Evolutionary conservation across 2,888 invertebrate genomes (phyloP), one percentile per base, ranked within the genome.

Genomic region (Caenorhabditis sp.): DNA sequence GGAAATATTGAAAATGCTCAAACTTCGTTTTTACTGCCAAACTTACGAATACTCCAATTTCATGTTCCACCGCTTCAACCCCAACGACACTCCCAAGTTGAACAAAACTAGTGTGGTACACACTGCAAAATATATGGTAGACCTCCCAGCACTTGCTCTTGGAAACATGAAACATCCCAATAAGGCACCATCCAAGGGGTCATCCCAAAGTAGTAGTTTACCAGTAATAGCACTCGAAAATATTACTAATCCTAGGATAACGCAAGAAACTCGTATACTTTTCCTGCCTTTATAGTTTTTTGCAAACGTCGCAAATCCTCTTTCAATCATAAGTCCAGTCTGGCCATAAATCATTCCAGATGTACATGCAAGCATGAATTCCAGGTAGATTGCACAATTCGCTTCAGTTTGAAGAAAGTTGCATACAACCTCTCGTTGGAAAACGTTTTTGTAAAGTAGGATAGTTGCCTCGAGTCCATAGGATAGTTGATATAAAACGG

Each of bases 291-390:
- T 72, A 24, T 61, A 72, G 16, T 38, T 49, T 47, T 44, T 59
- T 6, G 19, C 28, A 56, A 72, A 61, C 22, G 59, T 72, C 5
- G 72, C 59, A 35, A 22, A 72, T 12, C 31, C 49, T 19, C 72
- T 26, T 41, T 79, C 77, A 8, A 70, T 24, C 35, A 79, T 63
- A 16, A 79, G 31, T 0, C 77, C 77, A n/a, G 77, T 79, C 19
- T 79, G 77, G 0, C 70, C 54, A 28, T 70, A 79, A 1, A 79
- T 47, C 70, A 79, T 79, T 14, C 77, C 77, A 26, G 70, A 64
- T 12, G 64, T 79, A n/a, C 54, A 54, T 4, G 22, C 35, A n/a
- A 61, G 63, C 26, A 70, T 51, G 6, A 70, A n/a, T 24, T 59
- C 16, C 4, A 63, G 22, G 44, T 64, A 79, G 5, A 70, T 63